Evolutionary conservation across 2,113 vertebrate species (phyloP).

Genomic region (Hippocampus barbouri): DNA sequence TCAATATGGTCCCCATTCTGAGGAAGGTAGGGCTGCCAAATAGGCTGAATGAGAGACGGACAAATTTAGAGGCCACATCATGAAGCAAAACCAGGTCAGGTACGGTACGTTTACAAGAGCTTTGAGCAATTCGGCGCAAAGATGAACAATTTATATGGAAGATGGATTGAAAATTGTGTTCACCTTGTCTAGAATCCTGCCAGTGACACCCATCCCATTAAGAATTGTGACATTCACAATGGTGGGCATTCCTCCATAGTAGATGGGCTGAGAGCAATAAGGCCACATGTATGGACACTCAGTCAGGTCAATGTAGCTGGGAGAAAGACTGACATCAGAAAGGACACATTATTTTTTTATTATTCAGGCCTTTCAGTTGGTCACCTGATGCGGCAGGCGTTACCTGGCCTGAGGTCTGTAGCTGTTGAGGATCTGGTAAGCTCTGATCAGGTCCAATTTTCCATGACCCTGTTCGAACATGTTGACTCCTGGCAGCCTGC

Average conservation of each 20-base stretch:
- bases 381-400: neutral
- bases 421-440: slow-evolving; percentile 96
- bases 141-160: neutral
- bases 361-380: neutral
- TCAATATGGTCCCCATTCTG: slow-evolving; percentile 96
- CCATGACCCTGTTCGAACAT: slow-evolving; percentile 99
- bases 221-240: slow-evolving; percentile 97
- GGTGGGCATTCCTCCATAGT: slow-evolving; percentile 97
- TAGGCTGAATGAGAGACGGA: slow-evolving; percentile 74
- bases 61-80: neutral
- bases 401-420: slow-evolving; percentile 97
- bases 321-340: slow-evolving; percentile 79
- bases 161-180: neutral
- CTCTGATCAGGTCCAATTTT: slow-evolving; percentile 91
- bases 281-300: slow-evolving; percentile 99
- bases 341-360: neutral
- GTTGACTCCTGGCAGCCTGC: slow-evolving; percentile 94
- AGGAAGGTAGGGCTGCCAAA: slow-evolving; percentile 97
- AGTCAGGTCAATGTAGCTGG: slow-evolving; percentile 94
- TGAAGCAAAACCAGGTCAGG: neutral
- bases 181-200: slow-evolving; percentile 94
- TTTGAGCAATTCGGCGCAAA: neutral
- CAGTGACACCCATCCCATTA: slow-evolving; percentile 98
- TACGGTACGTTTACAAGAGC: neutral
- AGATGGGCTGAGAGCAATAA: slow-evolving; percentile 98